Percentiles rank a stretch among this genome's conserved stretches.
Conservation (phyloP, 2,113 vertebrate genomes). For the Rafetus swinhoei region DNA sequence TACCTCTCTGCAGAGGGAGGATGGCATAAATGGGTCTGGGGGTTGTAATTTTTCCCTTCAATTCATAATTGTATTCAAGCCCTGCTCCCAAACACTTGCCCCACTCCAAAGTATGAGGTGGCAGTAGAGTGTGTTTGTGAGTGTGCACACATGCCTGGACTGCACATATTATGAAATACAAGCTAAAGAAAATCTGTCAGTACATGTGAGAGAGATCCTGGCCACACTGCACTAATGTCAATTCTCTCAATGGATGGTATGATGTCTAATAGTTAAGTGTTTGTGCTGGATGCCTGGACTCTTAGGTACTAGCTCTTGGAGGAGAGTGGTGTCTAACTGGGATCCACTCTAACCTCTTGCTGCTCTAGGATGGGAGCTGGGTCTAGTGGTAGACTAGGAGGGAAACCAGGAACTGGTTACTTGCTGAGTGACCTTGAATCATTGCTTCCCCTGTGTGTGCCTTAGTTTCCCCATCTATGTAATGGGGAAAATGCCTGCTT, state of each 20-base stretch:
- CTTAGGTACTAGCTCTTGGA: background rate
- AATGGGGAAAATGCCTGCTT: background rate
- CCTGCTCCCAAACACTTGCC: background rate
- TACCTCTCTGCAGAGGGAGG: background rate
- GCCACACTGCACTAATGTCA: background rate
- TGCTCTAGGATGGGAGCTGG: background rate
- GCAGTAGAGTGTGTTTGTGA: background rate
- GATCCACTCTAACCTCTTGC: background rate
- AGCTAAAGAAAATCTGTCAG: background rate
- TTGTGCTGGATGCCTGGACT: background rate
- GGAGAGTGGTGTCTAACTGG: background rate
- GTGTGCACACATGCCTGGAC: background rate
- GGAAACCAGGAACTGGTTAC: background rate
- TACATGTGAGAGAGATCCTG: background rate
- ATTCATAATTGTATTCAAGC: background rate
- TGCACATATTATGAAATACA: background rate
- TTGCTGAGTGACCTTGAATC: background rate
- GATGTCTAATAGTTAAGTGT: background rate
- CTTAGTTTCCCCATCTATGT: background rate
- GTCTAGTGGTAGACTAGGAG: background rate
- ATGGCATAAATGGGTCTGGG: background rate
- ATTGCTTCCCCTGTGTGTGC: background rate
- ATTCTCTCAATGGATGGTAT: background rate
- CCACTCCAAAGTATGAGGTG: background rate
- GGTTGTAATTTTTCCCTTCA: background rate